Conservation (phyloP, 2,113 vertebrate genomes). For the Lophotis ruficrista region DNA sequence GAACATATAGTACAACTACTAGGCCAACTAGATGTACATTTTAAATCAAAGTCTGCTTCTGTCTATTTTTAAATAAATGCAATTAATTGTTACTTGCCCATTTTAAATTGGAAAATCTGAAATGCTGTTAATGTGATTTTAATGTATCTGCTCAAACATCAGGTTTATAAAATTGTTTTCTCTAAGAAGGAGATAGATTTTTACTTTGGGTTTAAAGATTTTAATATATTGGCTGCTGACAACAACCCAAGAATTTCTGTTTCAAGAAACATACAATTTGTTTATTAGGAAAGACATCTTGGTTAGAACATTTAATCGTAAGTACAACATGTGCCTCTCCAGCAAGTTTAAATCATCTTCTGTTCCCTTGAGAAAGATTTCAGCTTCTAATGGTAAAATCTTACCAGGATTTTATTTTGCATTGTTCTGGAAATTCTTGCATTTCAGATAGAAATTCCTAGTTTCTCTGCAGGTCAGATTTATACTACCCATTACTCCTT, state of each 20-base stretch:
- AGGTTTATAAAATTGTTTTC: neutral
- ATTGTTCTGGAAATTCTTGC: neutral
- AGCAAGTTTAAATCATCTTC: neutral
- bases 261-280: neutral
- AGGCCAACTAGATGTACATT: neutral
- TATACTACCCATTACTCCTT: neutral
- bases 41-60: neutral
- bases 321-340: neutral
- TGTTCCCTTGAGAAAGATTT: neutral
- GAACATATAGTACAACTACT: neutral
- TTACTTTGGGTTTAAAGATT: neutral
- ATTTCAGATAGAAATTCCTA: neutral
- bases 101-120: neutral
- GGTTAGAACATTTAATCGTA: neutral
- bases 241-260: neutral
- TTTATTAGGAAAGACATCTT: neutral
- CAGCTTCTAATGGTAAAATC: neutral
- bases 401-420: neutral
- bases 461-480: neutral
- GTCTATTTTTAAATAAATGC: neutral
- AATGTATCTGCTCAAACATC: neutral
- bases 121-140: neutral
- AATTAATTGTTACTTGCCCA: neutral
- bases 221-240: neutral
- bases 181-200: neutral